These are phyloP conservation scores for Palythoa caribaeorum DNA, from an alignment of 92 coral and sea anemone genomes.

Conservation along the genomic window DNA sequence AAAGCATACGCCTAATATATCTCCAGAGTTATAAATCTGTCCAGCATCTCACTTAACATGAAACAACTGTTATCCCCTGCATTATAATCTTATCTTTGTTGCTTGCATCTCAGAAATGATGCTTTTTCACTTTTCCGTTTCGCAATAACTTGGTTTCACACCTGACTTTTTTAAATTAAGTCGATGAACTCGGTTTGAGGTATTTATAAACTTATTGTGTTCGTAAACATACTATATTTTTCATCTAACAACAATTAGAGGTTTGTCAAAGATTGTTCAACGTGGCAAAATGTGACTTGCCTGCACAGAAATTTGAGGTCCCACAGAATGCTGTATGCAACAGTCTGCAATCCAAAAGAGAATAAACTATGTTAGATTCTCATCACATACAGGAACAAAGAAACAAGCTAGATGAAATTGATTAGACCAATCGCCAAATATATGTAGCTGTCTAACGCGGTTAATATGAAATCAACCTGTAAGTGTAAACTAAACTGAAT, in stretches of 20 bases:
- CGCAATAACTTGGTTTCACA: too few relatives aligned
- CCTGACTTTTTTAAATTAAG: too few relatives aligned
- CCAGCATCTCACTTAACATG: too few relatives aligned
- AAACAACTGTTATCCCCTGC: too few relatives aligned
- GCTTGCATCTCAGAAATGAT: too few relatives aligned
- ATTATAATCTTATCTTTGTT: too few relatives aligned
- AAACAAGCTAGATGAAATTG: neutral
- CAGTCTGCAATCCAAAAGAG: conserved; percentile 70
- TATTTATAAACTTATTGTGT: neutral
- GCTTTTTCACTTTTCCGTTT: too few relatives aligned
- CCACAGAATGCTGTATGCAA: conserved; percentile 98
- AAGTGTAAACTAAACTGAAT: neutral
- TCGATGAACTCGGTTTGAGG: neutral
- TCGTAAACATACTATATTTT: neutral
- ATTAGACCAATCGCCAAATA: neutral
- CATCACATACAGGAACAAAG: neutral
- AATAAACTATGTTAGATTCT: conserved; percentile 27
- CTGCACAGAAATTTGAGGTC: conserved; percentile 94
- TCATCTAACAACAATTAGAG: neutral
- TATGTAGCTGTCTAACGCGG: conserved; percentile 5
- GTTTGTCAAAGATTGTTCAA: neutral
- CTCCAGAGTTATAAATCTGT: too few relatives aligned
- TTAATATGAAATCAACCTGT: neutral
- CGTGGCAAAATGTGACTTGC: conserved; percentile 56
- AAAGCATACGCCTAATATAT: too few relatives aligned